These are phyloP conservation scores for Gnathonemus longibarbis DNA, from an alignment of 2,113 vertebrate genomes.

Conservation along the genomic window DNA sequence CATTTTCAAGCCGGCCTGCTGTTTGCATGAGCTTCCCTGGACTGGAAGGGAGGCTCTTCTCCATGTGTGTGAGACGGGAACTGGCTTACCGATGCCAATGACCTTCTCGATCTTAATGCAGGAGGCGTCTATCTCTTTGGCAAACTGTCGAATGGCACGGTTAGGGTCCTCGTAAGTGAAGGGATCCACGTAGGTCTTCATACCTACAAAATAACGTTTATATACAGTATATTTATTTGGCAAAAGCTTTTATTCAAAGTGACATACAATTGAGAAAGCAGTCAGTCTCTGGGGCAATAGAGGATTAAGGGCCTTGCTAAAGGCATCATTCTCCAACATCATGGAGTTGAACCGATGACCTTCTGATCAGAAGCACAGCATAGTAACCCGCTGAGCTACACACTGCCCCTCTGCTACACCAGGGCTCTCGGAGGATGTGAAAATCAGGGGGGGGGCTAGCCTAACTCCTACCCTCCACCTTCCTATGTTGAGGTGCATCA, in stretches of 20 bases:
- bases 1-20: neutral
- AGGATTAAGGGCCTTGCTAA: neutral
- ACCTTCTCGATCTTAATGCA: constrained; percentile 99
- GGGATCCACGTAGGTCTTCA: constrained; percentile 94
- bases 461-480: neutral
- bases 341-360: neutral
- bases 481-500: neutral
- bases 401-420: neutral
- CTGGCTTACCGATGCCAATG: constrained; percentile 85
- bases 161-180: constrained; percentile 98
- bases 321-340: neutral
- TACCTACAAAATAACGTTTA: constrained; percentile 57
- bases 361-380: neutral
- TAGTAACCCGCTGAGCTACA: neutral
- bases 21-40: neutral
- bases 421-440: neutral
- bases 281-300: neutral
- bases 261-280: neutral
- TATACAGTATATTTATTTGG: neutral
- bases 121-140: constrained; percentile 96
- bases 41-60: constrained; percentile 18
- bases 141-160: constrained; percentile 94
- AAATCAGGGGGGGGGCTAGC: neutral
- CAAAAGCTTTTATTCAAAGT: neutral
- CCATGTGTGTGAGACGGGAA: neutral